Base-by-base conservation (phyloP, 92 coral and sea anemone genomes). In the Siderastrea radians region DNA sequence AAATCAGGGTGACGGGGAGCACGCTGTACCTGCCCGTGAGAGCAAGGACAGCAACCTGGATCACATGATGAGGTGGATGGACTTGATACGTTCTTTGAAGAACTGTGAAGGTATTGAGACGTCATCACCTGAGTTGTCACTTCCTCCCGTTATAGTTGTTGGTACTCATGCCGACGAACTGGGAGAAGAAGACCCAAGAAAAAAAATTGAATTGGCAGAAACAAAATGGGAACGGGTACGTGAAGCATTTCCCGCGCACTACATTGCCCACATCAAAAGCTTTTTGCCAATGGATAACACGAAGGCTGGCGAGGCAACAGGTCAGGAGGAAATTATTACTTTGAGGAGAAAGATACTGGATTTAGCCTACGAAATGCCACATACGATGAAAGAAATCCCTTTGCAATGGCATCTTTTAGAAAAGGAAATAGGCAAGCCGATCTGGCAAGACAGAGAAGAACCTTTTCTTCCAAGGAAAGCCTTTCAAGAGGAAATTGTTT, bases 61-160 rank as follows among this genome's bases (percentile, higher is more conserved):
- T 26, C 38, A 26, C 38, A 26, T 26, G 38, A 26, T 26, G 38
- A 26, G 38, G 38, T 26, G 38, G 38, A 26, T 26, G 38, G 38
- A 26, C 38, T 26, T 26, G 38, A 26, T 26, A 26, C 38, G 0
- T 26, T 26, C 38, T 26, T 26, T 26, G 38, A 26, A 26, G 38
- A 26, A 26, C 38, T 26, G 38, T 26, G 38, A 26, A 26, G 38
- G 38, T 55, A 55, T 0, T 55, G 60, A 7, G 60, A 55, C 12
- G 9, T 2, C 60, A 55, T 12, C 60, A 55, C 60, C 60, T 55
- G 1, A 7, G 12, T 7, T 55, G 60, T 55, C 60, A 2, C 12
- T 55, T 12, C 54, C 82, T 7, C 82, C 82, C 26, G 82, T 77
- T 68, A 47, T 77, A 51, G 16, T 77, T 9, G 82, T 77, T 3